Conservation (phyloP, 2,113 vertebrate genomes). For the Saimiri boliviensis region DNA sequence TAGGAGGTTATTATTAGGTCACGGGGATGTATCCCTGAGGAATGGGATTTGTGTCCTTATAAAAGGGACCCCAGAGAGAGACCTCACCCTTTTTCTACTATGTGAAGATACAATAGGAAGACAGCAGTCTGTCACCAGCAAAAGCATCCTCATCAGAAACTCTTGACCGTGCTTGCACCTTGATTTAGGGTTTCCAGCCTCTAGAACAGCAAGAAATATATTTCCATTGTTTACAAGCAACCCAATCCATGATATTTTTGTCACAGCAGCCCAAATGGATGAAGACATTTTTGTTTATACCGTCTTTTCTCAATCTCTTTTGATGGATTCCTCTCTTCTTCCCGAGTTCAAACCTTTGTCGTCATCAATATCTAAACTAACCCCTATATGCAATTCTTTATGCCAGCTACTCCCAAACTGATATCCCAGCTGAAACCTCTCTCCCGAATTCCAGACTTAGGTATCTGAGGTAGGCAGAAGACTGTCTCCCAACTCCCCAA, state of each 20-base stretch:
- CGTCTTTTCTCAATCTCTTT: not conserved
- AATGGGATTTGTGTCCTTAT: not conserved
- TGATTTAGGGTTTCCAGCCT: not conserved
- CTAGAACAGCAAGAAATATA: not conserved
- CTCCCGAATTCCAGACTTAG: not conserved
- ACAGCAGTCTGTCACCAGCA: not conserved
- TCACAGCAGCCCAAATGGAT: not conserved
- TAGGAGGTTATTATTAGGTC: not conserved
- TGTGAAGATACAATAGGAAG: not conserved
- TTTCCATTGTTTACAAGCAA: not conserved
- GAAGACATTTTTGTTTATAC: not conserved
- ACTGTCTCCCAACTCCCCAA: not conserved
- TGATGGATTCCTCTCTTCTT: not conserved
- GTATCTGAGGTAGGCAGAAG: not conserved
- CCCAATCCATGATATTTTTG: not conserved
- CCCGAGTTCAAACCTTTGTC: not conserved
- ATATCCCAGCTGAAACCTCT: not conserved
- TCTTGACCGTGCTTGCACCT: not conserved
- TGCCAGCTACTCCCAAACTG: not conserved
- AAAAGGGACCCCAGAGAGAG: not conserved
- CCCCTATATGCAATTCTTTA: not conserved
- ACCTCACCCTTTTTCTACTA: not conserved
- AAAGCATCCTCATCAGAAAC: not conserved
- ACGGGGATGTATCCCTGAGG: not conserved
- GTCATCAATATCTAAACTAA: not conserved